These are phyloP conservation scores for Psittacula cyanocephala DNA, from an alignment of 2,113 vertebrate genomes.

Conservation along the genomic window DNA sequence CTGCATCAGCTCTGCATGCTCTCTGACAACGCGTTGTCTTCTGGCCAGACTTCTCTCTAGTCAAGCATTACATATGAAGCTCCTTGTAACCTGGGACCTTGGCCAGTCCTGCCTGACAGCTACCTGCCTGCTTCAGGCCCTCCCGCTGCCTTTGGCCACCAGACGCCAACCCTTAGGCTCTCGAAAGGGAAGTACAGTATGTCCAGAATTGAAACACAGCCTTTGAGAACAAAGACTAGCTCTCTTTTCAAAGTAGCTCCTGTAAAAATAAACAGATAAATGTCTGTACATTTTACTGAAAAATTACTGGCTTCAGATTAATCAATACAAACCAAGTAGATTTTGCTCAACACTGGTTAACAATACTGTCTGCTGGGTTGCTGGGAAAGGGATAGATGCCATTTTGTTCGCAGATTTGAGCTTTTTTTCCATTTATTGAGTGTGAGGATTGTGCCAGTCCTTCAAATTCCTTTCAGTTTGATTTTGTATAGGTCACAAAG, in stretches of 20 bases:
- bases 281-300: neutral
- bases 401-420: neutral
- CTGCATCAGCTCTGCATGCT: neutral
- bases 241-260: neutral
- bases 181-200: neutral
- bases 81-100: neutral
- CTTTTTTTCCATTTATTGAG: neutral
- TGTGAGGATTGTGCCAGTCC: neutral
- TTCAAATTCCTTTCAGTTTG: neutral
- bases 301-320: neutral
- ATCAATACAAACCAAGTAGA: neutral
- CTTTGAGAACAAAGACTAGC: neutral
- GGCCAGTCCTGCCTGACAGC: neutral
- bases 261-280: neutral
- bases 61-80: accelerated
- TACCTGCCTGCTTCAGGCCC: neutral
- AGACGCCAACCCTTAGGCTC: neutral
- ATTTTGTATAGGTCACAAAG: neutral
- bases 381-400: neutral
- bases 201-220: neutral
- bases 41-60: neutral
- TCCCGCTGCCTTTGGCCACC: neutral
- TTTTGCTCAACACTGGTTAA: neutral
- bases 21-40: neutral
- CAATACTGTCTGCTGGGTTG: neutral